Evolutionary conservation across 2,888 invertebrate genomes (phyloP).

Genomic region (Cheilosia pagana): DNA sequence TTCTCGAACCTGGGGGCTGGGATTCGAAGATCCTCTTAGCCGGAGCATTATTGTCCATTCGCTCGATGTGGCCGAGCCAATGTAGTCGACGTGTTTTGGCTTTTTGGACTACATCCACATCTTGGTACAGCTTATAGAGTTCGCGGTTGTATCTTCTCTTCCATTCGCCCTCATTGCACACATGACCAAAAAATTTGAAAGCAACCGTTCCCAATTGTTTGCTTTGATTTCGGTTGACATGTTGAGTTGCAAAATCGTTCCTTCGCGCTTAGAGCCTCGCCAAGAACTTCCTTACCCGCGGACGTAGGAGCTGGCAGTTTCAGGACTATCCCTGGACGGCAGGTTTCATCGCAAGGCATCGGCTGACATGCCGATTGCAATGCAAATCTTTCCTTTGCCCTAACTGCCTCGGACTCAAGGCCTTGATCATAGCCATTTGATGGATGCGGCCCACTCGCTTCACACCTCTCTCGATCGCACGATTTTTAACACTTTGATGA

Average conservation of each 20-base stretch:
- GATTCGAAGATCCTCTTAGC: too few relatives aligned
- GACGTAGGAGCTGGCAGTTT: constrained; percentile 22
- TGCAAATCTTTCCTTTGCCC: constrained; percentile 25
- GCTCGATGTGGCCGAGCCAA: too few relatives aligned
- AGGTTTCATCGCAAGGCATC: not conserved
- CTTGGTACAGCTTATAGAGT: too few relatives aligned
- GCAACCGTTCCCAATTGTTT: not conserved
- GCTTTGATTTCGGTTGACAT: not conserved
- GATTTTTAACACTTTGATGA: constrained; percentile 11
- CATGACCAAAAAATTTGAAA: too few relatives aligned
- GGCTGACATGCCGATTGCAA: not conserved
- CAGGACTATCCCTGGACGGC: constrained; percentile 6
- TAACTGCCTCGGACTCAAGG: constrained; percentile 28
- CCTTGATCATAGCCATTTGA: constrained; percentile 4
- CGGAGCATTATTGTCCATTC: too few relatives aligned
- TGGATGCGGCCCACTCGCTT: not conserved
- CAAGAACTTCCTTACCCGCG: constrained; percentile 22
- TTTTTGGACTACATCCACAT: too few relatives aligned
- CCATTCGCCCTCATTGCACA: too few relatives aligned
- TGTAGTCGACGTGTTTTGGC: too few relatives aligned
- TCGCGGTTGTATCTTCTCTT: too few relatives aligned
- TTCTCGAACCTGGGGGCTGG: too few relatives aligned
- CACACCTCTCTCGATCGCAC: not conserved
- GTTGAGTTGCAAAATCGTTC: constrained; percentile 50
- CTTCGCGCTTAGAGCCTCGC: constrained; percentile 43